Evolutionary conservation across 2,113 vertebrate species (phyloP), one percentile per base, ranked within the genome.

Genomic region (Lanius collurio): DNA sequence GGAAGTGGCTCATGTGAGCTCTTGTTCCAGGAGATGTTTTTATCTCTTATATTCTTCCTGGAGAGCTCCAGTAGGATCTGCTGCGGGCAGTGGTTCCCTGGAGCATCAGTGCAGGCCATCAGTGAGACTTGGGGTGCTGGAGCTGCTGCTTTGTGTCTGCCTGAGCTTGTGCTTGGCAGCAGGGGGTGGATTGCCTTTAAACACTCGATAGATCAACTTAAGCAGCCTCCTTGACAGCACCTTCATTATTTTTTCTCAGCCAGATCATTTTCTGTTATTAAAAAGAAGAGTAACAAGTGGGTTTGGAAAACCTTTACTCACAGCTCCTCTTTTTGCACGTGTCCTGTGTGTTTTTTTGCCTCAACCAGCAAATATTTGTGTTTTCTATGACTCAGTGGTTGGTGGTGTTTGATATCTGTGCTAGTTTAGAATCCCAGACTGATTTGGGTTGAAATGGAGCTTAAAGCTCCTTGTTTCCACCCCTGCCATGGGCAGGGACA

Each of bases 241-340:
- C 41, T 79, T 87, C n/a, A 37, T 95, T 91, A 50, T 53, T 78
- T 89, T 86, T 89, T 93, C 64, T 81, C 83, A 85, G 75, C 74
- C 46, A 59, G n/a, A 77, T 83, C 8, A 35, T 74, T 77, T 47
- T 30, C 47, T 75, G 30, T 57, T 90, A 80, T 74, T 84, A 81
- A 91, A 83, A 91, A 47, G 60, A 55, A 53, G 18, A 77, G 30
- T 23, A 83, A 30, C 27, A 70, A 83, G 35, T 67, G 19, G 5
- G 18, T 62, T 71, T 74, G 59, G 24, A 70, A 74, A 80, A 78
- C 9, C 31, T 83, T 90, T 89, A 33, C 39, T 90, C 39, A 3
- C 16, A 75, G 55, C 31, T 83, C 28, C 8, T 73, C 16, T 47
- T 73, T 16, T 52, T 0, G 1, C 50, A 21, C 63, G 28, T 60